phyloP scores from a whole-genome alignment of 2,797 vertebrate genomes.

The Jordanella pulchra region DNA sequence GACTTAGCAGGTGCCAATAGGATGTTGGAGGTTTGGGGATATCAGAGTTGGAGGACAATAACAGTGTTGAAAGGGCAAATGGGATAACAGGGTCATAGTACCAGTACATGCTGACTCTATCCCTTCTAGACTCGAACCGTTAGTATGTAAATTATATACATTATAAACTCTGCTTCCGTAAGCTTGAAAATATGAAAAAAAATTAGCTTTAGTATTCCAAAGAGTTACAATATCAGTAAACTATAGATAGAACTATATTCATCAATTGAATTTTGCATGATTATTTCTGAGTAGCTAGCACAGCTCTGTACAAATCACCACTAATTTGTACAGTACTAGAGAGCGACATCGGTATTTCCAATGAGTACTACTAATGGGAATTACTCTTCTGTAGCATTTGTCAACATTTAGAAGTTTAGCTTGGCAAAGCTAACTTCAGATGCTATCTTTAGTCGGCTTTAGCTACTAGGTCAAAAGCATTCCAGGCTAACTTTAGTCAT shows the following conservation, averaged over 20 bases:
- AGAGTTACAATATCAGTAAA: neutral
- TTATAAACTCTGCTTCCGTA: no score
- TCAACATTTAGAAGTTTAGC: no score
- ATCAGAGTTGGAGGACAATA: conserved; percentile 25
- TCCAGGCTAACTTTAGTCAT: no score
- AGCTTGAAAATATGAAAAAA: no score
- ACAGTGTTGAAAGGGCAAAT: conserved; percentile 23
- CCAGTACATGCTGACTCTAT: conserved; percentile 46
- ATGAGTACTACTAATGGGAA: no score
- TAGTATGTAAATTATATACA: conserved; percentile 1
- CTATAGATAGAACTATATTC: neutral
- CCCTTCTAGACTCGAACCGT: neutral
- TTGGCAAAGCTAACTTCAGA: no score
- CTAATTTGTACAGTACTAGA: no score
- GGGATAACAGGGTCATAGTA: conserved; percentile 35
- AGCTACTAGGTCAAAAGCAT: no score
- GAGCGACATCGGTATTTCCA: no score
- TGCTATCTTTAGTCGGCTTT: no score
- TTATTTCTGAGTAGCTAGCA: neutral
- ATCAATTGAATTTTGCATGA: neutral
- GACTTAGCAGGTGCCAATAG: conserved; percentile 67
- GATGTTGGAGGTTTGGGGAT: conserved; percentile 61
- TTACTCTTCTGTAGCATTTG: no score
- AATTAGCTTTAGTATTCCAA: neutral
- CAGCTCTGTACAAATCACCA: no score